Base-by-base conservation (phyloP, 2,113 vertebrate genomes). In the Chaetura pelagica region DNA sequence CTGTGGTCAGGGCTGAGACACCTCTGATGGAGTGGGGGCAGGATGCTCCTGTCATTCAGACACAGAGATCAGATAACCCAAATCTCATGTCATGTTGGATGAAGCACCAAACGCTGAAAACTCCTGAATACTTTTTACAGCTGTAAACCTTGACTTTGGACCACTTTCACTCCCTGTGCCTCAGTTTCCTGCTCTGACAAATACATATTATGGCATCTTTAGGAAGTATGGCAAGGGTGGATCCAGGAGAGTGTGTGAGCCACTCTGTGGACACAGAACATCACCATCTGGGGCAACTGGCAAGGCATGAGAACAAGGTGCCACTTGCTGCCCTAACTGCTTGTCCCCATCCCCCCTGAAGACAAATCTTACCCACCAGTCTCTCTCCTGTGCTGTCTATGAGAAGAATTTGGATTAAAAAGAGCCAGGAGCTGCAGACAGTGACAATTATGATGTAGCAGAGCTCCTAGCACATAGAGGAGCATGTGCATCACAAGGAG, bases 61-160 rank as follows among this genome's bases (percentile, higher is more conserved):
- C 35, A 17, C 1, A 4, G 42, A 30, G 24, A 13, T 12, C 12
- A 2, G 30, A 32, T 30, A 54, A 69, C 20, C 20, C 2, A 0
- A 40, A 69, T 48, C 32, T 81, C 1, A 21, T 32, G n/a, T 44
- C 4, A 17, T 14, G 15, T 26, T 52, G 62, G 67, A 48, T 10
- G 4, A 89, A 74, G 7, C 10, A 71, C 12, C 19, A 79, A 57
- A 23, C 48, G 49, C 44, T 54, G n/a, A 79, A 55, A 84, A 7
- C 10, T 22, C 18, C 26, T 46, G 7, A 52, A 40, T 52, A 26
- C 12, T 22, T 81, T 59, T 46, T 27, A 38, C 1, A 2, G 14
- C 26, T 46, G 20, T 26, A 35, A 76, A 22, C 15, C 4, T 48
- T 71, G 51, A 23, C 34, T 89, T 68, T 40, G 27, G 18, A 29